Evolutionary conservation across 2,888 invertebrate species (phyloP), one percentile per base, ranked within the genome.

Genomic region (Habrosyne pyritoides): DNA sequence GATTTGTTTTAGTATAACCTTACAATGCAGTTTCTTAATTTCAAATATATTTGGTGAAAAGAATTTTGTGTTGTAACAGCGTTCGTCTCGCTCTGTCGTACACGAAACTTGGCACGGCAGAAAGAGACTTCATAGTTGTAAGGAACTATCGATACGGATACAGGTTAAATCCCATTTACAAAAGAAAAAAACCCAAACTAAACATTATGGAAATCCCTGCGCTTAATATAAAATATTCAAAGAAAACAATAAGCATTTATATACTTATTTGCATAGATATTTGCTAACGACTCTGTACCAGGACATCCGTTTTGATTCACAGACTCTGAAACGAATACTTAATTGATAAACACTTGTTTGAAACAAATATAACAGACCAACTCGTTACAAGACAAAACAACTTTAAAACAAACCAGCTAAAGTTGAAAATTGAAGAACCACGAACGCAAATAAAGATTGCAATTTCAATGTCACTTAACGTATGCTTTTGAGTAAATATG

Each of bases 381-480:
- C 33, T 33, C n/a, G 33, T 1, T n/a, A n/a, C 4, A n/a, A n/a
- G 12, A 33, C n/a, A 6, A n/a, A 12, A n/a, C 14, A 42, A 42
- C 42, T 8, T 42, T 42, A 42, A 18, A 8, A 18, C 42, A 18
- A 42, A 42, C 18, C 6, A 2, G 6, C 18, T 42, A 42, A 42
- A 18, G 42, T 18, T 18, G 42, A 42, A 18, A 42, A 18, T 42
- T n/a, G 33, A n/a, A 18, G 2, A 26, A 26, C 14, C 49, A 26
- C 33, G 33, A 33, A 2, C n/a, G 33, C 18, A 18, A 59, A 56
- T 33, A 14, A 24, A 22, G 24, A 18, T 26, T 24, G 22, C 5
- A 22, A 58, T 47, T 71, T 75, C 79, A 80, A 79, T 79, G 79
- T 77, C 81, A 75, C 21, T 50, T 50, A 30, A 24, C n/a, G 12